Conservation (phyloP, 2,797 vertebrate genomes). For the Mionectes olivaceus region DNA sequence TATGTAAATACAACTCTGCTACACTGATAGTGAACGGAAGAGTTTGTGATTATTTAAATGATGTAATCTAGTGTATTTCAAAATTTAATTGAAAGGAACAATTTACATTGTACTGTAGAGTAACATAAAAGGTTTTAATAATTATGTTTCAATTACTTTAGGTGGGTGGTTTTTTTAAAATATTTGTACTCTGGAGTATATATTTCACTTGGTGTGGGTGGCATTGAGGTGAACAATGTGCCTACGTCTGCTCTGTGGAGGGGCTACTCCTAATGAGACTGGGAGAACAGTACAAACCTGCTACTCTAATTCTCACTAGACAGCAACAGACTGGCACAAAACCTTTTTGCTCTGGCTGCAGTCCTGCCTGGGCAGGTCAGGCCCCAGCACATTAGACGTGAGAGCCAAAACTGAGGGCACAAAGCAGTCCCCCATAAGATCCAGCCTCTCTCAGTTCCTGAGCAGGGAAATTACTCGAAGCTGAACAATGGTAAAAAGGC, state of each 20-base stretch:
- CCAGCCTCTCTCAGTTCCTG: background rate
- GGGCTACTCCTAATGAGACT: background rate
- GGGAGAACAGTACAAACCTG: background rate
- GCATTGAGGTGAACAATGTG: background rate
- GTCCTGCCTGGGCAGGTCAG: background rate
- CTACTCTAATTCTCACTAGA: background rate
- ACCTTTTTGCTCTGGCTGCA: background rate
- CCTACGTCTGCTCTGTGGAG: background rate
- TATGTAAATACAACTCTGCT: slow-evolving; percentile 58
- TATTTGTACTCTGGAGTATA: background rate
- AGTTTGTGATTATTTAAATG: slow-evolving; percentile 62
- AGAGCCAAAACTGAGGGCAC: background rate
- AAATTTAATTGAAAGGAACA: slow-evolving; percentile 61
- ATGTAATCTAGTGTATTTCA: slow-evolving; percentile 72
- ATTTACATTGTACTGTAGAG: slow-evolving; percentile 67
- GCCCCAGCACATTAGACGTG: accelerated
- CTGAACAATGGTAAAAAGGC: slow-evolving; percentile 38
- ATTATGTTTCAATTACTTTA: slow-evolving; percentile 50
- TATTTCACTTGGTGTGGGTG: background rate
- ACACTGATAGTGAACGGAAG: slow-evolving; percentile 49
- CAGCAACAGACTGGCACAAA: background rate
- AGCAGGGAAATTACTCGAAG: background rate
- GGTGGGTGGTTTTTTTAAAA: background rate
- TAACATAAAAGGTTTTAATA: slow-evolving; percentile 75
- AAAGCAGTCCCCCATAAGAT: background rate